Conservation (phyloP, 2,113 vertebrate genomes). For the Poeciliopsis prolifica region DNA sequence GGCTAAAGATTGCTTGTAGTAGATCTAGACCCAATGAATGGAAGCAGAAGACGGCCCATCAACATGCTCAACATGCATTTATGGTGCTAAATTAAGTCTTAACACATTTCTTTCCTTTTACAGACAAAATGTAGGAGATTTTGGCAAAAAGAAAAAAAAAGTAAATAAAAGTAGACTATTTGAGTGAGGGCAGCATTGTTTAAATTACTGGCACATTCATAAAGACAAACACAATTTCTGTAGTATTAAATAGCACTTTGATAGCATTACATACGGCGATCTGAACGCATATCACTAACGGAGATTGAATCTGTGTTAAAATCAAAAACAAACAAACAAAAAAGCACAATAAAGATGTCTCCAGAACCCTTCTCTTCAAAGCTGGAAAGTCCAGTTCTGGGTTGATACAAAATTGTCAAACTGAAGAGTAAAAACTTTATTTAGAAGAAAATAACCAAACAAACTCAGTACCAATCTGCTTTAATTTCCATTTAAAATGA, state of each 20-base stretch:
- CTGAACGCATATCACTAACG: conserved; percentile 36
- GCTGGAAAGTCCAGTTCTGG: conserved; percentile 47
- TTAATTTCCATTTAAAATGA: background rate
- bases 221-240: conserved; percentile 22
- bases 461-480: background rate
- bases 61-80: conserved; percentile 31
- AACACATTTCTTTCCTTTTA: background rate
- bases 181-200: conserved; percentile 1
- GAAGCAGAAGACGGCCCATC: background rate
- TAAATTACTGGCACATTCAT: conserved; percentile 8
- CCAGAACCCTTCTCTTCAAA: conserved; percentile 10
- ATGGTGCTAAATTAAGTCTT: conserved; percentile 8
- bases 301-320: conserved; percentile 17
- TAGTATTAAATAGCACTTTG: conserved; percentile 44
- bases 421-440: background rate
- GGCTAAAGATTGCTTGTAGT: background rate
- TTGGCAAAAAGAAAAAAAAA: conserved; percentile 12
- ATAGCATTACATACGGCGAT: conserved; percentile 40
- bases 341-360: conserved; percentile 28
- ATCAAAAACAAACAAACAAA: conserved; percentile 24
- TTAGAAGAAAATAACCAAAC: background rate
- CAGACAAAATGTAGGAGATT: conserved; percentile 14
- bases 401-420: background rate
- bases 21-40: background rate
- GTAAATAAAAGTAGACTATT: background rate